Percentiles rank a stretch among this genome's conserved stretches.
Evolutionary conservation across 2,888 invertebrate genomes (phyloP).

Genomic region (Crossocerus cetratus): DNA sequence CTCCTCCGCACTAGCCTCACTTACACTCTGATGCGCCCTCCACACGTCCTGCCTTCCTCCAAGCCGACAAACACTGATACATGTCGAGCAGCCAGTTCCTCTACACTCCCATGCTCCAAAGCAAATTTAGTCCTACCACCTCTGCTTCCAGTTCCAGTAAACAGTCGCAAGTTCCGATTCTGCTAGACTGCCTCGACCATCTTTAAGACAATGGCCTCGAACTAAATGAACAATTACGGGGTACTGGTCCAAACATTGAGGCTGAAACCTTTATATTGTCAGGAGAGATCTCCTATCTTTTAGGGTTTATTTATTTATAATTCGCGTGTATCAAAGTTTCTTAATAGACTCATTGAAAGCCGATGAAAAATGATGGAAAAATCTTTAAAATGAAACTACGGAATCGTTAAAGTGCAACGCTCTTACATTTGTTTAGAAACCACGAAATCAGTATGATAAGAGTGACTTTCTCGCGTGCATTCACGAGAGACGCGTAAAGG

Average conservation of each 20-base stretch:
- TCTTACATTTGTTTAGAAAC: background rate
- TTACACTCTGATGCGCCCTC: slow-evolving; percentile 32
- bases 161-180: slow-evolving; percentile 32
- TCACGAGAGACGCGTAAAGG: background rate
- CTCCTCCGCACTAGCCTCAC: slow-evolving; percentile 45
- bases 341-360: too few relatives aligned
- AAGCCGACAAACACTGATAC: slow-evolving; percentile 13
- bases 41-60: slow-evolving; percentile 11
- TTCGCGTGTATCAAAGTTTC: too few relatives aligned
- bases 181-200: slow-evolving; percentile 14
- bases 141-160: slow-evolving; percentile 33
- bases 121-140: slow-evolving; percentile 49
- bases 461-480: slow-evolving; percentile 1
- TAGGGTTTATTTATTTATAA: too few relatives aligned
- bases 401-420: too few relatives aligned
- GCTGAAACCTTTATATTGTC: too few relatives aligned
- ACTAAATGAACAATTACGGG: too few relatives aligned
- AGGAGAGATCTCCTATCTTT: too few relatives aligned
- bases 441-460: slow-evolving; percentile 7
- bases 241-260: too few relatives aligned
- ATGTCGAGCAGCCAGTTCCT: slow-evolving; percentile 22
- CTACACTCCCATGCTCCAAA: slow-evolving; percentile 51
- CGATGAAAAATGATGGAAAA: too few relatives aligned
- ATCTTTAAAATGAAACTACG: too few relatives aligned
- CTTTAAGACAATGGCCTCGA: slow-evolving; percentile 13